These are phyloP conservation scores for Muscina levida DNA, from an alignment of 2,888 invertebrate species.

Conservation along the genomic window DNA sequence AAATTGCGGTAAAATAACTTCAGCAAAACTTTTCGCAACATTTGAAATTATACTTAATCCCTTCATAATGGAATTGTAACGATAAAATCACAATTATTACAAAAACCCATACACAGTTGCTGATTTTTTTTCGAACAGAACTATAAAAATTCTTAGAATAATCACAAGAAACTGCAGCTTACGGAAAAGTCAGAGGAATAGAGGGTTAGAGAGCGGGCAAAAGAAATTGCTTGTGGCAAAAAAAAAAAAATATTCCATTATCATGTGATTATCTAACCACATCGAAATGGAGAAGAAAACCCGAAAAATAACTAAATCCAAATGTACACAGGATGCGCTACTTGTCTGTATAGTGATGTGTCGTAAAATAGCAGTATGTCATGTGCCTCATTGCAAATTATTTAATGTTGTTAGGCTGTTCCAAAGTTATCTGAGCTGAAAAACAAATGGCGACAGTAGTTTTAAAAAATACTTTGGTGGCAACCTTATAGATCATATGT, in stretches of 20 bases:
- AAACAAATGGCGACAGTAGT: no score
- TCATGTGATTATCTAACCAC: constrained; percentile 65
- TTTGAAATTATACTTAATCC: no score
- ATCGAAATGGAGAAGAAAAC: constrained; percentile 35
- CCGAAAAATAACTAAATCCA: constrained; percentile 41
- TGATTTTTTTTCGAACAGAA: constrained; percentile 8
- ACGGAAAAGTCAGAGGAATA: no score
- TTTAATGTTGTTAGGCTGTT: no score
- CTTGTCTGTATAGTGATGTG: constrained; percentile 1
- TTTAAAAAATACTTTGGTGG: no score
- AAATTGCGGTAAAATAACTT: no score
- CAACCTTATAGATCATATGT: no score
- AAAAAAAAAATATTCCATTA: constrained; percentile 57
- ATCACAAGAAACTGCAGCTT: constrained; percentile 40
- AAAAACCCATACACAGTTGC: constrained; percentile 4
- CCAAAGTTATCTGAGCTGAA: no score
- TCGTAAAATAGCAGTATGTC: constrained; percentile 5
- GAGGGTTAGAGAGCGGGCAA: background rate
- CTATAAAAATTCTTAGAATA: constrained; percentile 35
- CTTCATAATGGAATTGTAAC: constrained; percentile 24
- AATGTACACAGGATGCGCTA: constrained; percentile 20
- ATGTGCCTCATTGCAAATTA: no score
- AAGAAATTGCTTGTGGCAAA: constrained; percentile 10
- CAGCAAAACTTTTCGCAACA: no score
- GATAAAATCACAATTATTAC: constrained; percentile 53